A percentile compares a stretch with the other conserved stretches of the same genome.
phyloP scores from a whole-genome alignment of 1,140 invertebrate genomes.

The Lepidurus arcticus region DNA sequence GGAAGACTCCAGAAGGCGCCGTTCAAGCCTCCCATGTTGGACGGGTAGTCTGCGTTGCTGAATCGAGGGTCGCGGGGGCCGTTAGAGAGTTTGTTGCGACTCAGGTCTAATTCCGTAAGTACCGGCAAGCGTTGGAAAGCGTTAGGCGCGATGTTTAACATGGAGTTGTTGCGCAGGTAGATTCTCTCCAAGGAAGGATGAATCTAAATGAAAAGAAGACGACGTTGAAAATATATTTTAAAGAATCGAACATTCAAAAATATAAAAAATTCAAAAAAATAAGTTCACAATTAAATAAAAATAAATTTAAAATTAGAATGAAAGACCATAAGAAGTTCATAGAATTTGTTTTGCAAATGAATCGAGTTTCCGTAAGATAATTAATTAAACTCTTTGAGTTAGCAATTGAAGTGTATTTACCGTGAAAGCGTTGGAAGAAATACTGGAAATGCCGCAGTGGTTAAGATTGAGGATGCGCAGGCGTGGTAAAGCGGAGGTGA shows the following conservation, averaged over 20 bases:
- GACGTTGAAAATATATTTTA: background rate
- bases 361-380: background rate
- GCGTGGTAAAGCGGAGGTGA: constrained; percentile 13
- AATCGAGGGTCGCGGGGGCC: background rate
- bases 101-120: background rate
- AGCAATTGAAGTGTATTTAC: constrained; percentile 4
- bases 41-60: background rate
- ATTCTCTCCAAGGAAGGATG: constrained; percentile 14
- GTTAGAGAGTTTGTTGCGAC: constrained; percentile 22
- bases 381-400: background rate
- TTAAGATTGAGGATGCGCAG: constrained; percentile 39
- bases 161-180: constrained; percentile 18
- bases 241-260: too few relatives aligned
- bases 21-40: background rate
- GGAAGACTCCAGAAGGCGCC: constrained; percentile 26
- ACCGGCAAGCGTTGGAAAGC: constrained; percentile 10
- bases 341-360: too few relatives aligned
- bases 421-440: background rate
- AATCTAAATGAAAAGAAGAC: background rate
- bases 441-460: constrained; percentile 4
- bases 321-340: too few relatives aligned
- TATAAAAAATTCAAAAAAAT: too few relatives aligned
- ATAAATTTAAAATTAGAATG: too few relatives aligned
- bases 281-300: too few relatives aligned
- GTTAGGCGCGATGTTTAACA: background rate